These are phyloP conservation scores for Ailurus styani DNA, from an alignment of 2,113 vertebrate genomes.

Conservation along the genomic window DNA sequence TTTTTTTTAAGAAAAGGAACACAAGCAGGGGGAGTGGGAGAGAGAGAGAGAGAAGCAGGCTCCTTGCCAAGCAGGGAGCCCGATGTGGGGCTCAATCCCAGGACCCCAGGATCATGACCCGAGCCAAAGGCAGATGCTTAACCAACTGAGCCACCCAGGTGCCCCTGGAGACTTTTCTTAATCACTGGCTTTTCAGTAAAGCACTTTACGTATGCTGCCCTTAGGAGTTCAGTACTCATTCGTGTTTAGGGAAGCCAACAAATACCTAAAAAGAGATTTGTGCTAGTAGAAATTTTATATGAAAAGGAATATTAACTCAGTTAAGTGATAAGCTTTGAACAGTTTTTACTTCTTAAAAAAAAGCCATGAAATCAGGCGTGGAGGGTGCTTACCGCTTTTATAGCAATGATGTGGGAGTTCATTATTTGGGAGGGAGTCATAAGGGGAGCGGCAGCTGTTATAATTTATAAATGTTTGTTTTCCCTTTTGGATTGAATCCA, in stretches of 20 bases:
- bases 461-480: slow-evolving; percentile 41
- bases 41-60: too few relatives aligned
- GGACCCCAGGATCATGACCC: too few relatives aligned
- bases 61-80: too few relatives aligned
- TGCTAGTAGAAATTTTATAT: not conserved
- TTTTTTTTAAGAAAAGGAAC: too few relatives aligned
- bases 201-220: not conserved
- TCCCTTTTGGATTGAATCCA: slow-evolving; percentile 8
- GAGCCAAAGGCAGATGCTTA: too few relatives aligned
- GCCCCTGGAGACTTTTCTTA: not conserved
- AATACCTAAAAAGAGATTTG: not conserved
- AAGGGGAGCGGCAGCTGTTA: slow-evolving; percentile 32
- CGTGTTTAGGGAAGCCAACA: not conserved
- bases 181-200: not conserved
- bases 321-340: slow-evolving; percentile 1
- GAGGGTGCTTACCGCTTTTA: slow-evolving; percentile 32
- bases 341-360: slow-evolving; percentile 37
- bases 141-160: too few relatives aligned
- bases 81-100: too few relatives aligned
- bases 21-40: too few relatives aligned
- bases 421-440: not conserved
- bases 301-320: slow-evolving; percentile 42
- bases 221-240: not conserved
- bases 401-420: not conserved
- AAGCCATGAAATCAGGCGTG: not conserved